Conservation (phyloP, 1,140 invertebrate genomes). For the Neotoxoptera formosana region DNA sequence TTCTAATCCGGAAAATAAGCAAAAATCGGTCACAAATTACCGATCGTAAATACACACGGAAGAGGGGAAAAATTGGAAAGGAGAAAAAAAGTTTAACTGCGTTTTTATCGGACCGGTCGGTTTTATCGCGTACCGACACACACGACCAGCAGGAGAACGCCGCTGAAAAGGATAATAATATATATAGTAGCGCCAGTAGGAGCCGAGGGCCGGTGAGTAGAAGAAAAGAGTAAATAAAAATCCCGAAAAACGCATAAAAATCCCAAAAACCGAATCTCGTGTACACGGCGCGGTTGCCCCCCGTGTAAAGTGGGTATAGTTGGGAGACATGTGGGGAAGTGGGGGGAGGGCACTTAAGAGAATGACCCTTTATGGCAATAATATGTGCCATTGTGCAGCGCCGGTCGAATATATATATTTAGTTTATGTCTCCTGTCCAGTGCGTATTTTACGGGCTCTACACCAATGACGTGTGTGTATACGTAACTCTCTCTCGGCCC, state of each 20-base stretch:
- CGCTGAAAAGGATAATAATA: not conserved
- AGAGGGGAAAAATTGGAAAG: constrained; percentile 4
- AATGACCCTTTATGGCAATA: constrained; percentile 57
- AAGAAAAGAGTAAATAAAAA: constrained; percentile 35
- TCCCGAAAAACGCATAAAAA: constrained; percentile 57
- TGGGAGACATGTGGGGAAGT: not conserved
- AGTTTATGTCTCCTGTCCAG: constrained; percentile 34
- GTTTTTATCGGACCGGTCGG: constrained; percentile 47
- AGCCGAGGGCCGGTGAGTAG: too few relatives aligned
- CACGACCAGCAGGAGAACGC: not conserved
- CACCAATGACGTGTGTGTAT: constrained; percentile 26
- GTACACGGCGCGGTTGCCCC: not conserved
- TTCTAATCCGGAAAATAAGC: constrained; percentile 58
- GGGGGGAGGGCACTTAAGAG: constrained; percentile 48
- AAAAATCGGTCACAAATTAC: constrained; percentile 58
- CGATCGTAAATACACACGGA: not conserved
- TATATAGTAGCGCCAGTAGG: not conserved
- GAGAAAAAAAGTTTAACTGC: constrained; percentile 44
- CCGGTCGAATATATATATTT: constrained; percentile 23
- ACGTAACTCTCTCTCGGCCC: not conserved
- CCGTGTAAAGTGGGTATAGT: not conserved
- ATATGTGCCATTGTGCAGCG: constrained; percentile 50
- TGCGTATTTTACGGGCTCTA: constrained; percentile 41
- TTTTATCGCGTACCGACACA: constrained; percentile 45
- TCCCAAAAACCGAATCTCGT: constrained; percentile 42